Evolutionary conservation across 2,888 invertebrate genomes (phyloP).

Genomic region (Lypha dubia): DNA sequence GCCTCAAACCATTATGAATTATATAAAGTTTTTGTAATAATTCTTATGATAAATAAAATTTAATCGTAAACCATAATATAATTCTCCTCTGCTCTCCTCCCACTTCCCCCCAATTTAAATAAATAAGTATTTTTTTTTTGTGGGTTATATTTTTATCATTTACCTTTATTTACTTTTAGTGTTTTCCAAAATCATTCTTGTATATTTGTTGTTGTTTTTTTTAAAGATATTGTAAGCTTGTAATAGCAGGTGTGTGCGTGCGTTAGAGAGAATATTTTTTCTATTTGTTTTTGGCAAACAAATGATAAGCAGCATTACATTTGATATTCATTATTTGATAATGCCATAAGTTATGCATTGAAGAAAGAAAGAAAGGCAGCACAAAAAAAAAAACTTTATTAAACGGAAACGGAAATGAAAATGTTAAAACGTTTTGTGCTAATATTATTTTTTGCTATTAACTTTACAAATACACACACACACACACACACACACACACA

Average conservation of each 20-base stretch:
- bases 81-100: background rate
- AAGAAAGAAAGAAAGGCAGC: background rate
- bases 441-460: conserved; percentile 56
- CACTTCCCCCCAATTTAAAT: background rate
- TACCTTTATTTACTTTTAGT: conserved; percentile 59
- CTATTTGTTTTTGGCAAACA: conserved; percentile 71
- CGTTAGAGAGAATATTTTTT: background rate
- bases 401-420: conserved; percentile 74
- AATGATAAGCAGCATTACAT: conserved; percentile 75
- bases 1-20: background rate
- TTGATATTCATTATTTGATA: conserved; percentile 77
- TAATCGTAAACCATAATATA: conserved; percentile 13
- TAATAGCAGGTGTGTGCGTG: background rate
- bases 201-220: background rate
- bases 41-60: conserved; percentile 63
- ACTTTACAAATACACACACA: conserved; percentile 4
- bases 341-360: conserved; percentile 72
- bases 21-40: background rate
- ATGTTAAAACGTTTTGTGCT: conserved; percentile 72
- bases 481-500: background rate
- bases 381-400: background rate
- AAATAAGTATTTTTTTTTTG: background rate
- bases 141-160: conserved; percentile 40
- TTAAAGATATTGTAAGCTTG: background rate
- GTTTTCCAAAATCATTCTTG: conserved; percentile 15